Base-by-base conservation (phyloP, 2,888 invertebrate species). In the Tillus elongatus region DNA sequence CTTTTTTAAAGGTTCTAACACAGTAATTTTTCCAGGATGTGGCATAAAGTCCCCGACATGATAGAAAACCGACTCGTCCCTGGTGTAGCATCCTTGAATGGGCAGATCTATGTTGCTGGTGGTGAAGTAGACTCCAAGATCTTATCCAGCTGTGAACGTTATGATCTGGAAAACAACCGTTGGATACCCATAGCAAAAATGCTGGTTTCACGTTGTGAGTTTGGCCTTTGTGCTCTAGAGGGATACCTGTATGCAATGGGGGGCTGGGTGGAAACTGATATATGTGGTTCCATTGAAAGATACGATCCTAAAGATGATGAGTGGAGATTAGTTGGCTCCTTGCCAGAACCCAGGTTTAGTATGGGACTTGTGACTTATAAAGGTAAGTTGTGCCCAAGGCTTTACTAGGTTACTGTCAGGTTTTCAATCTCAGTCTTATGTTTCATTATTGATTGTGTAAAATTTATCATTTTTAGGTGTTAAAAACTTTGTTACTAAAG, bases 231-330 rank as follows among this genome's bases (percentile, higher is more conserved):
- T 54, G 82, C 85, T 9, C 75, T 86, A 63, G 81, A 86, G 49
- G 87, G 86, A 15, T 77, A 76, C 53, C 66, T 93, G 40, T 89
- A 85, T 60, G 91, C 90, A 0, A 79, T 93, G 51, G 92, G 93
- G 29, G 93, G 93, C 2, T 92, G 92, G 91, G 82, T 92, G 16
- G 92, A 91, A 0, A 83, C 85, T 42, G 89, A 90, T 58, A 88
- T 92, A 60, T 90, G 89, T 2, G 82, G 83, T 13, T 80, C 85
- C 1, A 85, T 93, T 44, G 93, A 93, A 61, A 75, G 82, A 50
- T 93, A 88, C 60, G 85, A 91, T 62, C 85, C 90, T 0, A 71
- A 77, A 38, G 68, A 73, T 16, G 79, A 89, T 60, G 72, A 74
- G 43, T 93, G 93, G 92, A 71, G 73, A 15, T 65, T 82, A 30